Evolutionary conservation across 2,113 vertebrate species (phyloP), one percentile per base, ranked within the genome.

Genomic region (Xiphias gladius): DNA sequence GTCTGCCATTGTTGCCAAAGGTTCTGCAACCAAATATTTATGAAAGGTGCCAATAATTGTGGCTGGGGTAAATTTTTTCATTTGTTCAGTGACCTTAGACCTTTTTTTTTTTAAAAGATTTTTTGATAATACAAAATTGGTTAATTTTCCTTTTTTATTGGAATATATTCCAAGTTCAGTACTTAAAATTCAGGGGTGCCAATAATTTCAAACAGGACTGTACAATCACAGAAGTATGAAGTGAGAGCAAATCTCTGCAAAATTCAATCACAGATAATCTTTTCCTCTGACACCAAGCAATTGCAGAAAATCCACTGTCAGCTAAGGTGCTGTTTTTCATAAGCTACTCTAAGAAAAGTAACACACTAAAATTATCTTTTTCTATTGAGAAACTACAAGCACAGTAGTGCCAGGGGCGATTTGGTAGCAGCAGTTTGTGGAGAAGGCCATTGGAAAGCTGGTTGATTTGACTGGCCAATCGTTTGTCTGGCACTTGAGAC

Each of bases 381-480:
- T 61, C 43, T 58, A 43, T 16, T 67, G 65, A 69, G 65, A 73
- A 58, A 64, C 66, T 69, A 63, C 22, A 58, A 37, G 37, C 26
- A 70, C 55, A 73, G 74, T 70, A 52, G 17, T 8, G 65, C 39
- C n/a, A n/a, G 50, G 43, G 57, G 11, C 50, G 58, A 79, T 58
- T 65, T 70, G 48, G 52, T 48, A 43, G 73, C 72, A 48, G 73
- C 30, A 64, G 83, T 43, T 39, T 58, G 55, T 46, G 26, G 32
- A 46, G 63, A 57, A 26, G 46, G 43, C 32, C 8, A n/a, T 17
- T 64, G 30, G 13, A 55, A 65, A 68, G 52, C 54, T 39, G 19
- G 13, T 59, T 28, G 65, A 79, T 83, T 59, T 76, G 77, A 89
- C 74, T 76, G 80, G 54, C 62, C 74, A 54, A 70, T 79, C 35